Percentiles rank a stretch among this genome's conserved stretches.
phyloP scores from a whole-genome alignment of 2,797 vertebrate species.

The Darevskia nairensis region DNA sequence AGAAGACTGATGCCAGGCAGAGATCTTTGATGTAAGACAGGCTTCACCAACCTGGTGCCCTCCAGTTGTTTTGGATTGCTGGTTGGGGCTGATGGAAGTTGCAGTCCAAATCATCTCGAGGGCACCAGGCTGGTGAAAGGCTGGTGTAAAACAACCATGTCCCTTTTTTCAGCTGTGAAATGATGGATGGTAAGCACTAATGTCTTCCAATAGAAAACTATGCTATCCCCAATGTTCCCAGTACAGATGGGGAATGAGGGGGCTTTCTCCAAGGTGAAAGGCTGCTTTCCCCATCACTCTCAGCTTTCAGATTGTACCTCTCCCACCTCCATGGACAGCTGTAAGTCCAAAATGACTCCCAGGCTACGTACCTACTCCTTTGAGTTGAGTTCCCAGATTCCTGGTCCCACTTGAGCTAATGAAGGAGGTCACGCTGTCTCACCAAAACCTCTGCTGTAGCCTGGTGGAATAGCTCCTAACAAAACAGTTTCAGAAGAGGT shows the following conservation, averaged over 20 bases:
- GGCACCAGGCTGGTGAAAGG: too few species aligned
- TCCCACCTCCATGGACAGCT: background rate
- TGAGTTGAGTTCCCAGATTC: background rate
- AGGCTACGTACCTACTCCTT: too few species aligned
- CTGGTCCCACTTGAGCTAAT: background rate
- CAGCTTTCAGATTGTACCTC: background rate
- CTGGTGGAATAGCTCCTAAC: background rate
- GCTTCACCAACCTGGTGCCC: too few species aligned
- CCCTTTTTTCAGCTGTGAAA: background rate
- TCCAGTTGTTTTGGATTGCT: too few species aligned
- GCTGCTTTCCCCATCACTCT: background rate
- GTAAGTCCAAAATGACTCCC: too few species aligned
- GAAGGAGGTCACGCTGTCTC: too few species aligned
- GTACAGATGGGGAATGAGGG: background rate
- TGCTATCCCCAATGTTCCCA: background rate
- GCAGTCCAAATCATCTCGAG: too few species aligned
- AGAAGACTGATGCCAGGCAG: background rate
- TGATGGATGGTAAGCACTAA: background rate
- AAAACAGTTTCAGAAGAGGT: too few species aligned
- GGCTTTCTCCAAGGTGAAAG: background rate
- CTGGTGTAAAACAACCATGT: too few species aligned
- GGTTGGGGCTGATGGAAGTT: too few species aligned
- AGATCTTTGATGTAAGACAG: too few species aligned
- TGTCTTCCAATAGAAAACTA: background rate
- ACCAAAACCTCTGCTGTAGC: background rate